Evolutionary conservation across 2,113 vertebrate species (phyloP), one percentile per base, ranked within the genome.

Genomic region (Xiphophorus couchianus): DNA sequence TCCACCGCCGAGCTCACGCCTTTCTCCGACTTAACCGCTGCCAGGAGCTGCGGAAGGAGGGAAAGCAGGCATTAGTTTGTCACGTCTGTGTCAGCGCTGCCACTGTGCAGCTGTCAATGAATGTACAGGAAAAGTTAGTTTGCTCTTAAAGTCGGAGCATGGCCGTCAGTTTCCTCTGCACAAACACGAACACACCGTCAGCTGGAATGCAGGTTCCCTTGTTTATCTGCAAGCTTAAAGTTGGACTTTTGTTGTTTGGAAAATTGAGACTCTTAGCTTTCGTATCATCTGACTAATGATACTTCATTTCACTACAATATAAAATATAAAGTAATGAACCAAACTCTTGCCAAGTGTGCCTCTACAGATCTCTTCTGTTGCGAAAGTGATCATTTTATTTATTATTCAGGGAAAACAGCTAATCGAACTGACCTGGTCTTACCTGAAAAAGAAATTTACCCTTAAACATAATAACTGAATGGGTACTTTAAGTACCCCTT

Each of bases 1-100:
- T 98, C 97, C 91, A 96, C 94, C 80, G 97, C 96, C 74, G 96
- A 95, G 94, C 94, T 96, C 91, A 99, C 95, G 95, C 97, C 97
- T 95, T 96, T 96, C 90, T 96, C 97, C 29, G 94, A 96, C 93
- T 95, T 96, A 93, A 99, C 96, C 27, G 93, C 90, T 88, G 95
- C 93, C 92, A 91, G 93, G 90, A 99, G 95, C 98, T 99, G 96
- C 86, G 78, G 79, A 93, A 92, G 76, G 84, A 94, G 51, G 79
- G 86, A 88, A 60, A 78, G 88, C 91, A 82, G 71, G 80, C 67
- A 80, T 89, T 86, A 91, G 84, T 79, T 81, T 74, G 82, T 82
- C 83, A 85, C 39, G 72, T 81, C 62, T 58, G 84, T 72, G 76
- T 78, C 82, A 80, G 48, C 73, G 29, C 31, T 14, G 48, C 78